These are phyloP conservation scores for Gymnorhina tibicen DNA, from an alignment of 2,113 vertebrate genomes.

Conservation along the genomic window DNA sequence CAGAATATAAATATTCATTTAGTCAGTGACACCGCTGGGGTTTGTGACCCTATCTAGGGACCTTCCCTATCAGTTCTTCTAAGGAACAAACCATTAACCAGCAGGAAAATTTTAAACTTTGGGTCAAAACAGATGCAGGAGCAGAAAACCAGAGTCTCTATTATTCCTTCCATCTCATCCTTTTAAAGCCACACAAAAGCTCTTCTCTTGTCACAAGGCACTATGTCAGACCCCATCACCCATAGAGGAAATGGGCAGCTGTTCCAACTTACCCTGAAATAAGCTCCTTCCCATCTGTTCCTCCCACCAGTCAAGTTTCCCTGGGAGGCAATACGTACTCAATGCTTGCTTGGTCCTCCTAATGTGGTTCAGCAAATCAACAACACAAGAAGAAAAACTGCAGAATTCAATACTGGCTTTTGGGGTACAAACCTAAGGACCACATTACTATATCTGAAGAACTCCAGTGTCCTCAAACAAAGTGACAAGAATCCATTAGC, in stretches of 20 bases:
- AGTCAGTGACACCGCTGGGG: background rate
- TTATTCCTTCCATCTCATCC: background rate
- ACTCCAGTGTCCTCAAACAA: background rate
- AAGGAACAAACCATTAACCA: background rate
- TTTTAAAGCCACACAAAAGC: background rate
- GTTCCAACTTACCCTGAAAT: background rate
- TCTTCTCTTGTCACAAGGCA: background rate
- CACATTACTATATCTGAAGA: background rate
- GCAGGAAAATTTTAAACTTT: background rate
- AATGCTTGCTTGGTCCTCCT: background rate
- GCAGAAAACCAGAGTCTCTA: background rate
- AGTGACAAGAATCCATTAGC: background rate
- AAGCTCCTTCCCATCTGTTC: background rate
- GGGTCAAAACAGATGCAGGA: background rate
- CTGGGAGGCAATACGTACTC: background rate
- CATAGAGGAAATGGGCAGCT: background rate
- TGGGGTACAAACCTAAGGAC: background rate
- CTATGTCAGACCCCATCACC: background rate
- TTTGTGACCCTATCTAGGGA: background rate
- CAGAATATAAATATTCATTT: background rate
- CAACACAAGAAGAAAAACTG: background rate
- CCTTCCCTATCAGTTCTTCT: background rate
- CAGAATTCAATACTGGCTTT: background rate
- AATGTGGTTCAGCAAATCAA: background rate
- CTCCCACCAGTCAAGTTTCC: background rate